Conservation (phyloP, 1,140 invertebrate genomes). For the Drosophila pruinosa region DNA sequence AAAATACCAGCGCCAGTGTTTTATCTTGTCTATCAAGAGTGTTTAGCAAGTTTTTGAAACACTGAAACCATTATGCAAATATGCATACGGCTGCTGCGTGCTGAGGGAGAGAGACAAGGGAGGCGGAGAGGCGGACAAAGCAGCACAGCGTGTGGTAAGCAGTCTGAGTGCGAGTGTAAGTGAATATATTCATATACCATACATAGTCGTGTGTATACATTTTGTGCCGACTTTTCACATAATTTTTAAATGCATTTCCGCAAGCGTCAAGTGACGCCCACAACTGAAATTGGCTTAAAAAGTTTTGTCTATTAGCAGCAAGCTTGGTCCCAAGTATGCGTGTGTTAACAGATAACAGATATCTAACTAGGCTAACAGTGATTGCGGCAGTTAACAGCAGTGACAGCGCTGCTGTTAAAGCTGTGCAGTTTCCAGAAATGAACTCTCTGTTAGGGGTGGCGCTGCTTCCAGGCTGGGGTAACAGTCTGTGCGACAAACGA, state of each 20-base stretch:
- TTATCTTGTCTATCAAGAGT: slow-evolving; percentile 82
- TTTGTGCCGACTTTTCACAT: slow-evolving; percentile 60
- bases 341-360: neutral
- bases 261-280: slow-evolving; percentile 39
- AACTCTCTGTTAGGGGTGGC: slow-evolving; percentile 45
- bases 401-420: slow-evolving; percentile 6
- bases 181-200: slow-evolving; percentile 13
- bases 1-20: slow-evolving; percentile 75
- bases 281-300: slow-evolving; percentile 54
- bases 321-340: neutral
- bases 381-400: neutral
- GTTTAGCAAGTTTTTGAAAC: slow-evolving; percentile 80
- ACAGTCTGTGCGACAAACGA: neutral
- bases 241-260: slow-evolving; percentile 75
- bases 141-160: slow-evolving; percentile 37
- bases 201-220: slow-evolving; percentile 44
- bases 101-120: neutral
- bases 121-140: too few species aligned
- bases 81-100: slow-evolving; percentile 54
- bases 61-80: slow-evolving; percentile 80
- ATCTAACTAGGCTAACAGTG: neutral
- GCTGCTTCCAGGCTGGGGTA: slow-evolving; percentile 49
- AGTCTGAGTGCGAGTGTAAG: slow-evolving; percentile 6
- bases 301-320: slow-evolving; percentile 23
- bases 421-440: slow-evolving; percentile 48